Base-by-base conservation (phyloP, 2,113 vertebrate species). In the Pygoscelis antarcticus region DNA sequence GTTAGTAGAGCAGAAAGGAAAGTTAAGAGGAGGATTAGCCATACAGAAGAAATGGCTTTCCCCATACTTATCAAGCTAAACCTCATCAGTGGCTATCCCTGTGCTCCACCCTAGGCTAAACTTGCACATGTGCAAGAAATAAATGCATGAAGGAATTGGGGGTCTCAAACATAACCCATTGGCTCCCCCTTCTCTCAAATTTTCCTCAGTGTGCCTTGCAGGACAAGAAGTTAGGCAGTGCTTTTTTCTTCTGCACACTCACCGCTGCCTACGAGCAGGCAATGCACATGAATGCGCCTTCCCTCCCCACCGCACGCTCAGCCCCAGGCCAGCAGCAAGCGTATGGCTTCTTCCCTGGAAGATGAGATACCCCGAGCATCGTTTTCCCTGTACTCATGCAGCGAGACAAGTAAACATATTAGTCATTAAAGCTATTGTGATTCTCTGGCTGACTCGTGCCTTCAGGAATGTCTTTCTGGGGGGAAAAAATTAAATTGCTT, bases 381-480 rank as follows among this genome's bases (percentile, higher is more conserved):
- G 1, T 66, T 92, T 76, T 57, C 44, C 64, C 47, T 0, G 2
- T 60, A n/a, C 30, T 95, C 80, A 8, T 58, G 82, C 83, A 68
- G 90, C 1, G 6, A 92, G 89, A 95, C 7, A 2, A 93, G 89
- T 96, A 96, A 97, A 97, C 92, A 92, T 61, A 87, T 89, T 90
- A 84, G 86, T 84, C 95, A 87, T 47, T 84, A 87, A 77, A 93
- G 65, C 90, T 65, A 79, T 92, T 95, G 89, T 97, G 80, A 90
- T 83, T 93, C 66, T 93, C 76, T 57, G 76, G 61, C 83, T 97
- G 95, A 96, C 77, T 96, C 4, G 40, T 95, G 80, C 92, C 91
- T 93, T 95, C 78, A 93, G 95, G 96, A 96, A 96, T 96, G 90
- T 92, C 51, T 32, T 94, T 95, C 88, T 62, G 21, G 77, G 68